These are phyloP conservation scores for Rhadinocentrus ornatus DNA, from an alignment of 2,797 vertebrate genomes.

Conservation along the genomic window DNA sequence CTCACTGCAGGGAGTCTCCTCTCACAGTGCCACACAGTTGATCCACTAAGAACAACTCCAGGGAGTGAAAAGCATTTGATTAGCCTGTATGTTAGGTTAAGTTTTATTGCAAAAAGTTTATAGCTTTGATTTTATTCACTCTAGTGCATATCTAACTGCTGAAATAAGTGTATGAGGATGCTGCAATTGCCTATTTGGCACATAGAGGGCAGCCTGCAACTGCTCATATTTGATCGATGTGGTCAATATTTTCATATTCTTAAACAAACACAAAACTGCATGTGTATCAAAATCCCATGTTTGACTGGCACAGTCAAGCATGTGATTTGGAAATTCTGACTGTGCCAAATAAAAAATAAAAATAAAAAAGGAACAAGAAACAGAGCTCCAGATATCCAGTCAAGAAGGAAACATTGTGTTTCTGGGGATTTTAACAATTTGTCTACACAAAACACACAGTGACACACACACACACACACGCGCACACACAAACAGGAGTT, in stretches of 20 bases:
- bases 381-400: background rate
- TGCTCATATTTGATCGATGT: conserved; percentile 12
- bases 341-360: background rate
- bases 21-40: conserved; percentile 32
- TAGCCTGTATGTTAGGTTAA: conserved; percentile 15
- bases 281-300: conserved; percentile 13
- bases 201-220: conserved; percentile 74
- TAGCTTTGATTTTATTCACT: background rate
- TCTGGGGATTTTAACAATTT: conserved; percentile 30
- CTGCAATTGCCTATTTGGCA: conserved; percentile 47
- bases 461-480: conserved; percentile 26
- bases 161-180: background rate
- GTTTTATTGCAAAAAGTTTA: conserved; percentile 34
- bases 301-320: background rate
- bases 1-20: conserved; percentile 50
- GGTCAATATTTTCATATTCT: conserved; percentile 19
- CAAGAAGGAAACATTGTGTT: conserved; percentile 26
- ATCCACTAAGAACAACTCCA: conserved; percentile 13
- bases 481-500: conserved; percentile 35
- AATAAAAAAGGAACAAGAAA: background rate
- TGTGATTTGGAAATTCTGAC: conserved; percentile 4
- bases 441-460: conserved; percentile 5
- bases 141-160: conserved; percentile 3
- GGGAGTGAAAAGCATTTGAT: conserved; percentile 21
- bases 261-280: conserved; percentile 23